Percentiles rank a stretch among this genome's conserved stretches.
Conservation (phyloP, 2,797 vertebrate species). For the Smutsia gigantea region DNA sequence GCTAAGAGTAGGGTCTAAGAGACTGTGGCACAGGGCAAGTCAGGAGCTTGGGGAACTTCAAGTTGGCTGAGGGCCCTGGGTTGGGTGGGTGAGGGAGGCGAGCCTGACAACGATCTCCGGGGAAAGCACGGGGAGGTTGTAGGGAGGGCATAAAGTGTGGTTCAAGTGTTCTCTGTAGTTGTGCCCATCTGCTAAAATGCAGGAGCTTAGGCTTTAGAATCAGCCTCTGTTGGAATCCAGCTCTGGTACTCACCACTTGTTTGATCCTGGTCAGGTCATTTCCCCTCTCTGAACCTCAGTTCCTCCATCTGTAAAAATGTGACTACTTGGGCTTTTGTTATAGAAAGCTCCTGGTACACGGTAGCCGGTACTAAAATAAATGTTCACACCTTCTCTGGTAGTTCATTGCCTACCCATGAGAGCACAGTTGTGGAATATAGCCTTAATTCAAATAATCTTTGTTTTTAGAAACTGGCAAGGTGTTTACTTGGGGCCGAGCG, state of each 20-base stretch:
- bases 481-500: conserved; percentile 95
- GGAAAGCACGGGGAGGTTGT: not conserved
- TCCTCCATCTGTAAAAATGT: not conserved
- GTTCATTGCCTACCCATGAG: not conserved
- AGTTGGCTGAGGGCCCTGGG: not conserved
- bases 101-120: not conserved
- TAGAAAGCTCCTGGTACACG: not conserved
- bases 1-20: not conserved
- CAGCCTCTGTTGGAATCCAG: not conserved
- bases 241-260: not conserved
- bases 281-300: not conserved
- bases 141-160: not conserved
- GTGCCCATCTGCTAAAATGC: not conserved
- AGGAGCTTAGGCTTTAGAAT: not conserved
- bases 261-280: not conserved
- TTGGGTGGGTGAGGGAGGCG: not conserved
- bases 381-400: not conserved
- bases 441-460: conserved; percentile 65
- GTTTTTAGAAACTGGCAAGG: conserved; percentile 90
- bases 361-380: not conserved
- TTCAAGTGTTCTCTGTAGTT: not conserved
- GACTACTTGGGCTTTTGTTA: not conserved
- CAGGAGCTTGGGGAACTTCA: not conserved
- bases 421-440: not conserved
- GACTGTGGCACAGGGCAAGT: not conserved